These are phyloP conservation scores for Ormyrus nitidulus DNA, from an alignment of 2,888 invertebrate species.

Conservation along the genomic window DNA sequence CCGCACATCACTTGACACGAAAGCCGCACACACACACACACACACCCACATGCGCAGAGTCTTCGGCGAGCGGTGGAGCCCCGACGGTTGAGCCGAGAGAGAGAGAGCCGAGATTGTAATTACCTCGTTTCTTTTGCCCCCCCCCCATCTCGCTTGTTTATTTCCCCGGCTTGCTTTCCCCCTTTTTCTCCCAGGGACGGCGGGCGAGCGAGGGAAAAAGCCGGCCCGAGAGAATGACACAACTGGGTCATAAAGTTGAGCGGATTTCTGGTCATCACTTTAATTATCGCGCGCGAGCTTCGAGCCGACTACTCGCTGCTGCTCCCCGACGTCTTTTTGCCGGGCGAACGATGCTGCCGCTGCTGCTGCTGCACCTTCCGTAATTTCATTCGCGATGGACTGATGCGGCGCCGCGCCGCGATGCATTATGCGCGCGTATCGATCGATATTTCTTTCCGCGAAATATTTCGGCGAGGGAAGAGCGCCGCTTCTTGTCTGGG, in stretches of 20 bases:
- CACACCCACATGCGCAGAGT: not conserved
- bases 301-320: not conserved
- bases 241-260: slow-evolving; percentile 43
- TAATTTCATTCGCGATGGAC: no score
- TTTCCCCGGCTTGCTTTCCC: not conserved
- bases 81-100: no score
- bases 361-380: no score
- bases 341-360: not conserved
- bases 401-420: not conserved
- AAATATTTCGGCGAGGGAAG: no score
- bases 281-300: slow-evolving; percentile 39
- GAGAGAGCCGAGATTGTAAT: slow-evolving; percentile 36
- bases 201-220: not conserved
- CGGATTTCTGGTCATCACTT: slow-evolving; percentile 38
- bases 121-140: slow-evolving; percentile 49
- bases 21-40: slow-evolving; percentile 6
- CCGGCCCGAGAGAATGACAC: not conserved
- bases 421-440: slow-evolving; percentile 12
- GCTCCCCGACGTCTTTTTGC: not conserved
- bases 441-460: slow-evolving; percentile 29
- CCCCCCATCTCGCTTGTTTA: slow-evolving; percentile 2
- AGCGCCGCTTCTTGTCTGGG: no score
- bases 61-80: no score
- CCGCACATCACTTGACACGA: slow-evolving; percentile 37
- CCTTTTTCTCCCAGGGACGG: not conserved